phyloP scores from a whole-genome alignment of 2,113 vertebrate genomes.

The Genyomyrus donnyi region DNA sequence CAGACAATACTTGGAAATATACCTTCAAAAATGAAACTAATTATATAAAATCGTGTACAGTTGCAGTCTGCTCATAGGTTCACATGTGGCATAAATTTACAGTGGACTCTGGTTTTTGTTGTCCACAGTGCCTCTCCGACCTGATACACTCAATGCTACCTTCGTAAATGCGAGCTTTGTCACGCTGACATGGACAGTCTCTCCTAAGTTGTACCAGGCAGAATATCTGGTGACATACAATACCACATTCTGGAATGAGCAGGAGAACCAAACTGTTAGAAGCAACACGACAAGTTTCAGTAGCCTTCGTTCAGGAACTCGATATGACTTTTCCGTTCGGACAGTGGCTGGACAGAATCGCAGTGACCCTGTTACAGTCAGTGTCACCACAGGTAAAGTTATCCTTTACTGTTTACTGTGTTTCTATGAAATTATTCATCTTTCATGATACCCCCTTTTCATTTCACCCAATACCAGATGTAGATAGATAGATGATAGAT shows the following conservation, averaged over 20 bases:
- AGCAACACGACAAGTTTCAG: fast-evolving
- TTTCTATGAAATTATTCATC: neutral
- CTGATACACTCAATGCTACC: fast-evolving
- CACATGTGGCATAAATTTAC: neutral
- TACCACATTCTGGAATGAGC: constrained; percentile 3
- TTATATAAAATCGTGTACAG: neutral
- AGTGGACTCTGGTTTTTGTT: neutral
- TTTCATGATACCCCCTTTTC: neutral
- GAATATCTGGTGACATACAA: fast-evolving
- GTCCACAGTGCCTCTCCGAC: constrained; percentile 22
- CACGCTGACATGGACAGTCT: neutral
- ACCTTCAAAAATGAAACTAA: neutral
- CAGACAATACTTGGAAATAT: neutral
- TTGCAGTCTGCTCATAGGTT: neutral
- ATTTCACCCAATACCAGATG: neutral
- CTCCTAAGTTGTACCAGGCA: fast-evolving
- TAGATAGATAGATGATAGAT: neutral
- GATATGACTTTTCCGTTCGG: fast-evolving
- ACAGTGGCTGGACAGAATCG: fast-evolving
- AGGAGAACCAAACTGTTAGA: fast-evolving
- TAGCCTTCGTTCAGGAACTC: constrained; percentile 33
- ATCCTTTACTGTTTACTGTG: neutral
- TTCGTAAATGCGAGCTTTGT: fast-evolving
- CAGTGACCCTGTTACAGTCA: fast-evolving
- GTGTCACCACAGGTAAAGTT: neutral